A percentile compares a stretch with the other conserved stretches of the same genome.
phyloP scores from a whole-genome alignment of 1,140 invertebrate genomes.

The Tetramorium alpestre region DNA sequence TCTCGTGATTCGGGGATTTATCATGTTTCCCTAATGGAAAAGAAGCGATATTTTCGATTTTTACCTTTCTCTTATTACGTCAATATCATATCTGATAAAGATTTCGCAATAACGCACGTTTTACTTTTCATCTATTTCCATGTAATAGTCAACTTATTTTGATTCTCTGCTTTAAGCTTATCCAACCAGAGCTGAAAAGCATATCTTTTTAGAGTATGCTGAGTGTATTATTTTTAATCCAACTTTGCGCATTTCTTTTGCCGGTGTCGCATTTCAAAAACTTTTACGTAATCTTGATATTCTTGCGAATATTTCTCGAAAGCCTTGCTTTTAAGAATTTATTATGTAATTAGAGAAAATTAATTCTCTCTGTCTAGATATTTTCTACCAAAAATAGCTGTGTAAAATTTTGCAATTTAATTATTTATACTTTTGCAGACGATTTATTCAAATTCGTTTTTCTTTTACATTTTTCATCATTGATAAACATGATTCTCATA shows the following conservation, averaged over 20 bases:
- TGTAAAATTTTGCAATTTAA: background rate
- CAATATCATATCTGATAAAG: background rate
- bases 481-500: background rate
- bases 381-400: background rate
- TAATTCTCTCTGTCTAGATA: background rate
- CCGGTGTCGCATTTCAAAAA: background rate
- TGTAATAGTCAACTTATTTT: background rate
- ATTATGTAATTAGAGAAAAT: background rate
- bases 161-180: background rate
- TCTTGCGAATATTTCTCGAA: background rate
- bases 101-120: conserved; percentile 28
- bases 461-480: background rate
- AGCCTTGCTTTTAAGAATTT: background rate
- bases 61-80: background rate
- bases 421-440: background rate
- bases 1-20: background rate
- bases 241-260: background rate
- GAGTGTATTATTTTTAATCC: conserved; percentile 38
- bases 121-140: background rate
- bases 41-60: background rate
- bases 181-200: background rate
- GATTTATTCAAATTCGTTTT: background rate
- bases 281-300: background rate
- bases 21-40: conserved; percentile 8
- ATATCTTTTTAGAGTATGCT: background rate